Percentiles rank a stretch among this genome's conserved stretches.
phyloP scores from a whole-genome alignment of 2,113 vertebrate species.

The Arizona elegans region DNA sequence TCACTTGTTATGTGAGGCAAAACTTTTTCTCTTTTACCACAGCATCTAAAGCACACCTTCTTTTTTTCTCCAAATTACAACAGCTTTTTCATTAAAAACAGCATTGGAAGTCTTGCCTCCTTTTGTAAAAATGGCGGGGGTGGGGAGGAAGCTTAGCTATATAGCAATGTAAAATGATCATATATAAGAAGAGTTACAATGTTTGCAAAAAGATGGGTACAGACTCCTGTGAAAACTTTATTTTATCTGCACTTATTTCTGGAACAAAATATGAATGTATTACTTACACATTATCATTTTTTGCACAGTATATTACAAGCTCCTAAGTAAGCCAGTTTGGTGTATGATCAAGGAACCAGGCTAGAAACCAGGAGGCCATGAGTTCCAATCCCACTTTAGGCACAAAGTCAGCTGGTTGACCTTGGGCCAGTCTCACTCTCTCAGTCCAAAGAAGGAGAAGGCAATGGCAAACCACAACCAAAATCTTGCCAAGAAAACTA shows the following conservation, averaged over 20 bases:
- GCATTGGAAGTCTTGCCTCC: background rate
- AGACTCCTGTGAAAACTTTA: background rate
- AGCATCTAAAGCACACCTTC: background rate
- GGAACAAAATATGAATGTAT: background rate
- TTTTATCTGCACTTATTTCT: background rate
- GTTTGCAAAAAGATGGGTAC: background rate
- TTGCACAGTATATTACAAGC: background rate
- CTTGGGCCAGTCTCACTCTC: background rate
- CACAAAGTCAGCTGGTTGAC: background rate
- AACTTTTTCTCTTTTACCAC: background rate
- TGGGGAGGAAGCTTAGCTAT: background rate
- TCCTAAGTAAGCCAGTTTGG: background rate
- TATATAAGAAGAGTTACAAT: background rate
- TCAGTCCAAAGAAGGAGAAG: background rate
- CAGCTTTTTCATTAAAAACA: background rate
- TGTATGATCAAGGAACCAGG: background rate
- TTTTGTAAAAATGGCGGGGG: background rate
- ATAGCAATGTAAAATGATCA: background rate
- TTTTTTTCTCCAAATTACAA: background rate
- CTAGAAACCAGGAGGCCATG: background rate
- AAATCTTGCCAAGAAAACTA: background rate
- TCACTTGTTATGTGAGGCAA: background rate
- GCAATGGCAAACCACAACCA: background rate
- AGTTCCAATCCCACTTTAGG: background rate
- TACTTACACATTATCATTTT: background rate